These are phyloP conservation scores for Onthophagus sagittarius DNA, from an alignment of 2,888 invertebrate species.

Conservation along the genomic window DNA sequence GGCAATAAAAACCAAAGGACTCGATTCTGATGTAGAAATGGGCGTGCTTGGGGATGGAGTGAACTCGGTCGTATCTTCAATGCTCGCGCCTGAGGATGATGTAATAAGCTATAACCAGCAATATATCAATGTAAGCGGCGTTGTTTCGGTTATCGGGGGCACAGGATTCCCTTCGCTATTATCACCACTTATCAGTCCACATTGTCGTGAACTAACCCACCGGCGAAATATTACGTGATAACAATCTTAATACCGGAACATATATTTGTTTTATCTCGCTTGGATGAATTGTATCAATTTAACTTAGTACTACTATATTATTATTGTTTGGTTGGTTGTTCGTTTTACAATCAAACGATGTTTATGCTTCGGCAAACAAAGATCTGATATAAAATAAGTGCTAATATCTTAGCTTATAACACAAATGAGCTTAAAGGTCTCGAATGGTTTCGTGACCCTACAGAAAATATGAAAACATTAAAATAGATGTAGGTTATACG, in stretches of 20 bases:
- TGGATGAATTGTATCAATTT: background rate
- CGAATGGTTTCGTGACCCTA: background rate
- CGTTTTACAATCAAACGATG: too few relatives aligned
- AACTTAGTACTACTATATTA: background rate
- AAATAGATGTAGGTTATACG: background rate
- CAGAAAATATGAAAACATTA: background rate
- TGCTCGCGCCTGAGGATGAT: background rate
- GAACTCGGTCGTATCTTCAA: background rate
- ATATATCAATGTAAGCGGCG: background rate
- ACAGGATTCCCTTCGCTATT: background rate
- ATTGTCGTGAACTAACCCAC: background rate
- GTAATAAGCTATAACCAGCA: background rate
- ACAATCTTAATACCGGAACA: slow-evolving; percentile 8
- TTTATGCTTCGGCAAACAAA: too few relatives aligned
- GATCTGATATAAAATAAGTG: too few relatives aligned
- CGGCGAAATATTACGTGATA: background rate
- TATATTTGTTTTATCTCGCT: slow-evolving; percentile 11
- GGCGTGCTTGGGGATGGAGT: background rate
- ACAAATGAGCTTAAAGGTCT: background rate
- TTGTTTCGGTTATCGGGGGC: background rate
- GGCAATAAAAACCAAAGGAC: background rate
- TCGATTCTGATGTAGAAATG: background rate
- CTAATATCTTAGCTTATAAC: background rate
- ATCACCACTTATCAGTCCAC: background rate
- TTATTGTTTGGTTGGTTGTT: too few relatives aligned